Base-by-base conservation (phyloP, 2,888 invertebrate species). In the Neoscelio sp. region DNA sequence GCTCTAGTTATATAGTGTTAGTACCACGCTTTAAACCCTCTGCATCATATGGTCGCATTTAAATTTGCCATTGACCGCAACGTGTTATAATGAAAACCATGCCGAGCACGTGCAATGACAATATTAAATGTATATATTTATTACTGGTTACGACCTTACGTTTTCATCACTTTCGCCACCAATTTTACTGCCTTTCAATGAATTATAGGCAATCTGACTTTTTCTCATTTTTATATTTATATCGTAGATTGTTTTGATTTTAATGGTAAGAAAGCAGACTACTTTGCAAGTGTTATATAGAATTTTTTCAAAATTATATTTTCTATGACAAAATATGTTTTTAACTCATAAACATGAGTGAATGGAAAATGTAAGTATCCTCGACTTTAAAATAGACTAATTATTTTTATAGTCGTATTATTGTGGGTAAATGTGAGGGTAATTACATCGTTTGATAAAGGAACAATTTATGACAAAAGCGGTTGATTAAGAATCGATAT, bases 21-120 rank as follows among this genome's bases (percentile, higher is more conserved):
- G 73, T 82, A 82, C 80, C 82, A 71, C 82, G 77, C 85, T 88
- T 86, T 85, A 84, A 82, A 74, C 79, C 84, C 84, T 83, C 85
- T 77, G 62, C 83, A 85, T 87, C 88, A 87, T 88, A 87, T 87
- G 87, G 85, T 88, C 83, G 86, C 85, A 83, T 87, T 88, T 87
- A 87, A 87, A 87, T 81, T 83, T 80, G 71, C 82, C 82, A 81
- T 82, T 84, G 86, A 86, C 85, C 85, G 84, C 86, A 82, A 82
- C 80, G 82, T 83, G 80, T 84, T 83, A 79, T 82, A 82, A 81
- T 80, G 54, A 78, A 80, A 78, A 70, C 78, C 67, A 60, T 65
- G 64, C 56, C 50, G 44, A 52, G 73, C 74, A 78, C 76, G 75
- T 80, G 76, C 73, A 50, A 35, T 44, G 12, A 54, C 30, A 28